These are phyloP conservation scores for Eudyptes chrysolophus DNA, from an alignment of 2,113 vertebrate genomes.

Conservation along the genomic window DNA sequence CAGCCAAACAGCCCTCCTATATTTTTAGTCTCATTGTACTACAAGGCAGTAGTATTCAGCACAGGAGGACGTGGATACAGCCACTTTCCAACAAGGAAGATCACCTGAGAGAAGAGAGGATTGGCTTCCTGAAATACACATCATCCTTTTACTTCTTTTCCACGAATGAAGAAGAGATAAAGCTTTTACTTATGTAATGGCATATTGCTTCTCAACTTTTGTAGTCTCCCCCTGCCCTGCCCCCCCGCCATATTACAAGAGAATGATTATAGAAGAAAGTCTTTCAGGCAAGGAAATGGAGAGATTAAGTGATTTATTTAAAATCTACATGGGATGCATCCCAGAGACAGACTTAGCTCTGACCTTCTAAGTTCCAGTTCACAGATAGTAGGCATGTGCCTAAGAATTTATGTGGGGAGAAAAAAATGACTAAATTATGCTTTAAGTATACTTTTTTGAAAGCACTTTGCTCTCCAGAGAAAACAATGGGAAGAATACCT, in stretches of 20 bases:
- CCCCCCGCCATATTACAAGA: not conserved
- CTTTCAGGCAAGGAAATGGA: not conserved
- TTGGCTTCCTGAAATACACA: not conserved
- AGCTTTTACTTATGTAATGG: not conserved
- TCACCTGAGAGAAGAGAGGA: not conserved
- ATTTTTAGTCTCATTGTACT: not conserved
- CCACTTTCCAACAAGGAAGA: not conserved
- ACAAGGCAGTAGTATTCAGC: not conserved
- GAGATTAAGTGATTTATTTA: not conserved
- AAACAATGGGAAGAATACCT: not conserved
- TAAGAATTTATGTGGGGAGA: not conserved
- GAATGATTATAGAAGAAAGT: not conserved
- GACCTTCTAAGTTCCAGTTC: not conserved
- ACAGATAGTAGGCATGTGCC: not conserved
- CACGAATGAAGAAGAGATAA: not conserved
- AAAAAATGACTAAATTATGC: not conserved
- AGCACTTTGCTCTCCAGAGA: not conserved
- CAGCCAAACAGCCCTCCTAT: not conserved
- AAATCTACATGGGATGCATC: not conserved
- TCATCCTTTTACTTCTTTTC: not conserved
- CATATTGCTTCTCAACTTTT: not conserved
- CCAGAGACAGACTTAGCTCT: not conserved
- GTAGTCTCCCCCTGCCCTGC: no score
- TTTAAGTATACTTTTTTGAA: not conserved
- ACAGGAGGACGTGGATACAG: not conserved